Evolutionary conservation across 2,113 vertebrate genomes (phyloP).

Genomic region (Tachuris rubrigastra): DNA sequence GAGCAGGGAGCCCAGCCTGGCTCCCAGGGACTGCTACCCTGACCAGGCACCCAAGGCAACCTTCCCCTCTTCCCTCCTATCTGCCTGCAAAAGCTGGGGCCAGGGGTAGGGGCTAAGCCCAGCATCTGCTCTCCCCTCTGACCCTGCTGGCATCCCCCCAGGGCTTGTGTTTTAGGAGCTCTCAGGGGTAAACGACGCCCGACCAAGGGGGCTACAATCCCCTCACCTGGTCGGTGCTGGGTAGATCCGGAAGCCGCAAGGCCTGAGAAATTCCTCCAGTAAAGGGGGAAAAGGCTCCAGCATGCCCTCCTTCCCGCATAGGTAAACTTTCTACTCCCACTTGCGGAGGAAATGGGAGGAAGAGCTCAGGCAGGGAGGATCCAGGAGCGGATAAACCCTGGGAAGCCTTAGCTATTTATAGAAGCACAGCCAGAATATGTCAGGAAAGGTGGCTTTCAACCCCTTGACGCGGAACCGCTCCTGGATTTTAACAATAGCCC

Average conservation of each 20-base stretch:
- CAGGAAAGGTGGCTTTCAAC: conserved; percentile 38
- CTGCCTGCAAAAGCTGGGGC: not conserved
- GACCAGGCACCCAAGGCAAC: not conserved
- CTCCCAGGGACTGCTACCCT: not conserved
- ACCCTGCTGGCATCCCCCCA: fast-evolving
- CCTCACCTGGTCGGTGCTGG: not conserved
- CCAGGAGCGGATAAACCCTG: conserved; percentile 37
- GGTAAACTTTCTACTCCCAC: conserved; percentile 62
- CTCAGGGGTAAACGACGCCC: not conserved
- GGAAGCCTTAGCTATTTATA: conserved; percentile 69
- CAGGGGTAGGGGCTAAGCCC: not conserved
- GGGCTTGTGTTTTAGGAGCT: not conserved
- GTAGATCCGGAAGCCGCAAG: not conserved
- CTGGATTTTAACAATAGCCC: not conserved
- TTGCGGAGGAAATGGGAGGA: not conserved
- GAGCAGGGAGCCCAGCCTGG: not conserved
- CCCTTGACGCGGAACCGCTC: not conserved
- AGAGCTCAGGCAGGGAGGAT: conserved; percentile 10
- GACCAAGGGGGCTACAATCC: not conserved
- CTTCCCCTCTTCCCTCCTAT: not conserved
- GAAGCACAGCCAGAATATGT: conserved; percentile 37
- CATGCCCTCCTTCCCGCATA: conserved; percentile 7
- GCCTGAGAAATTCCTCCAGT: not conserved
- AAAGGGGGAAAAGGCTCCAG: not conserved
- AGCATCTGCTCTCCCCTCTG: not conserved